Evolutionary conservation across 2,888 invertebrate genomes (phyloP).

Genomic region (Drosophila helvetica): DNA sequence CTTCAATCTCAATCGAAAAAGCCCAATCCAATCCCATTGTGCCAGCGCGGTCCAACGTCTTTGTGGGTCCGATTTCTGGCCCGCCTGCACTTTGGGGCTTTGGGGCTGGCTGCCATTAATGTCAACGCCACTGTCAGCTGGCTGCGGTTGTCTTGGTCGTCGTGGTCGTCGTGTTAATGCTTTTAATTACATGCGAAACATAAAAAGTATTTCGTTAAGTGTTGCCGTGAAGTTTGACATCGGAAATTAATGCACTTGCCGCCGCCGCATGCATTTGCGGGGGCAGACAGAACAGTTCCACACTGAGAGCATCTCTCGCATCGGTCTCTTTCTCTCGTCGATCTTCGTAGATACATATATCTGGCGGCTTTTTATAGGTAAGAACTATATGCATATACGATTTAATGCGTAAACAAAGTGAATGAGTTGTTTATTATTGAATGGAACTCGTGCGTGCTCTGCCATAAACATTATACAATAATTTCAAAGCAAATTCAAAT

Average conservation of each 20-base stretch:
- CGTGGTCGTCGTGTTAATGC: conserved; percentile 58
- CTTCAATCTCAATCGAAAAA: not conserved
- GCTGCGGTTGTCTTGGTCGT: conserved; percentile 28
- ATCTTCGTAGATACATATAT: conserved; percentile 15
- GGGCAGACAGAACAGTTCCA: conserved; percentile 38
- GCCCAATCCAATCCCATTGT: conserved; percentile 19
- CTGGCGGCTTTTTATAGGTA: conserved; percentile 23
- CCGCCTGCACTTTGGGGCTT: conserved; percentile 64
- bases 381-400: not conserved
- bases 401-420: conserved; percentile 27
- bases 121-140: conserved; percentile 58
- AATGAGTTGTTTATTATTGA: conserved; percentile 21
- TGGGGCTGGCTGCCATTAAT: conserved; percentile 66
- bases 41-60: conserved; percentile 1
- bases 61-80: conserved; percentile 32
- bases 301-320: not conserved
- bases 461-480: conserved; percentile 1
- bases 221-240: conserved; percentile 75
- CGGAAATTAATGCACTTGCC: conserved; percentile 60
- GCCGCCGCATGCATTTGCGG: conserved; percentile 36
- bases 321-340: not conserved
- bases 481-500: not conserved
- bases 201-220: conserved; percentile 65
- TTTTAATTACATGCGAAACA: conserved; percentile 68
- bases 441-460: conserved; percentile 2